Evolutionary conservation across 2,888 invertebrate species (phyloP), one percentile per base, ranked within the genome.

Genomic region (Euplagia quadripunctaria): DNA sequence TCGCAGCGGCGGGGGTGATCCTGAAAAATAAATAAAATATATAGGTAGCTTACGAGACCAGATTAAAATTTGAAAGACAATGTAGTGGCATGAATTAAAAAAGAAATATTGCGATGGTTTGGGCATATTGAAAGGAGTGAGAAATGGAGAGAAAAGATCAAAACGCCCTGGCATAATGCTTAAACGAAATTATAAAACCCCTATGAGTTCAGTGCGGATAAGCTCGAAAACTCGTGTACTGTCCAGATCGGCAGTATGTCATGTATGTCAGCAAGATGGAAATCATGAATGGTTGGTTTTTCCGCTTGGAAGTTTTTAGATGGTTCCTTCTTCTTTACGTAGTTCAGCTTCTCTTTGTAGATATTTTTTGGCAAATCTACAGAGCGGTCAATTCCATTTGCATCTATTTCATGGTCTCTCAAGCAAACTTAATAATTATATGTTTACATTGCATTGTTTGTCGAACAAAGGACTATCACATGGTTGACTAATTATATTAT

Each of bases 1-100:
- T 98, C 98, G 91, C 99, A 99, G 86, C 99, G 97, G 90, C 98
- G 98, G 77, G 98, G 97, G 85, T 97, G 97, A 61, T 98, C 99
- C 96, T 97, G 97, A 49, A 91, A 92, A 64, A 52, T 20, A 63
- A 52, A 51, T 17, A 51, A 31, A 12, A 31, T 31, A 31, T 61
- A 31, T 5, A 46, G 9, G 6, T 8, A 46, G 43, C 43, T 46
- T 20, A 61, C 20, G 20, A 61, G 14, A 12, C 12, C 12, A 49
- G 8, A 12, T 49, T 12, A 49, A 49, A 49, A 12, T 0, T 49
- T 11, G 12, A 49, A 11, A 49, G 12, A 11, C 6, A 4, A 9
- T 43, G 49, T 8, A 11, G 3, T 8, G 49, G 8, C 8, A 49
- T 3, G 49, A 20, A 8, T 58, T 58, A 8, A 58, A 58, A 58